Conservation (phyloP, 2,113 vertebrate species). For the Dicerorhinus sumatrensis region DNA sequence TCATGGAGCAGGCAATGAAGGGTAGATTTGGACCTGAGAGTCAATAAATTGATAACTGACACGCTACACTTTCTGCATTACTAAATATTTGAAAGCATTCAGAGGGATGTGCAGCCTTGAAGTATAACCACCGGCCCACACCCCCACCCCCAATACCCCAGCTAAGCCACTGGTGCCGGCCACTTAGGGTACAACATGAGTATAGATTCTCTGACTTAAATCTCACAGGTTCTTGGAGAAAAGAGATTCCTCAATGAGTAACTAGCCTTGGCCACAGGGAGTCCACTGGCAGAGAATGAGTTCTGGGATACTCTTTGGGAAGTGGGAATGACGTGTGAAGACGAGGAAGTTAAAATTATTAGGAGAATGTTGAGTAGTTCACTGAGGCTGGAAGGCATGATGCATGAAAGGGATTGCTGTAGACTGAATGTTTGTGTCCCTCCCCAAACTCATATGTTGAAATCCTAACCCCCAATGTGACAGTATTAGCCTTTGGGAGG, state of each 20-base stretch:
- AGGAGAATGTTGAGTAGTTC: background rate
- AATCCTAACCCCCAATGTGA: background rate
- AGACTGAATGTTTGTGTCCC: background rate
- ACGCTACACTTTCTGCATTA: background rate
- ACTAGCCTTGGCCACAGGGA: background rate
- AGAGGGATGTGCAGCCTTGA: too few species aligned
- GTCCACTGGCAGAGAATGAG: background rate
- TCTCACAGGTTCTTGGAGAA: background rate
- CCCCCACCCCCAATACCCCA: rapidly evolving
- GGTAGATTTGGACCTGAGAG: background rate
- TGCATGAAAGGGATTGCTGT: background rate
- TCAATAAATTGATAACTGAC: background rate
- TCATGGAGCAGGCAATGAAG: background rate
- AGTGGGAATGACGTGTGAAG: background rate
- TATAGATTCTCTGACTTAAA: background rate
- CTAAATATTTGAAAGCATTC: background rate
- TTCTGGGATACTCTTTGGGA: background rate
- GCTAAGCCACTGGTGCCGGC: background rate
- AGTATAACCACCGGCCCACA: too few species aligned
- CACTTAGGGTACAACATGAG: background rate
- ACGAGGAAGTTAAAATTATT: background rate
- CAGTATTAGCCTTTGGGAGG: too few species aligned
- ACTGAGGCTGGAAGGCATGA: background rate
- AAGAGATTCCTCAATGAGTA: background rate
- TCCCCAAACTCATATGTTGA: background rate